Conservation (phyloP, 2,113 vertebrate genomes). For the Prionailurus viverrinus region DNA sequence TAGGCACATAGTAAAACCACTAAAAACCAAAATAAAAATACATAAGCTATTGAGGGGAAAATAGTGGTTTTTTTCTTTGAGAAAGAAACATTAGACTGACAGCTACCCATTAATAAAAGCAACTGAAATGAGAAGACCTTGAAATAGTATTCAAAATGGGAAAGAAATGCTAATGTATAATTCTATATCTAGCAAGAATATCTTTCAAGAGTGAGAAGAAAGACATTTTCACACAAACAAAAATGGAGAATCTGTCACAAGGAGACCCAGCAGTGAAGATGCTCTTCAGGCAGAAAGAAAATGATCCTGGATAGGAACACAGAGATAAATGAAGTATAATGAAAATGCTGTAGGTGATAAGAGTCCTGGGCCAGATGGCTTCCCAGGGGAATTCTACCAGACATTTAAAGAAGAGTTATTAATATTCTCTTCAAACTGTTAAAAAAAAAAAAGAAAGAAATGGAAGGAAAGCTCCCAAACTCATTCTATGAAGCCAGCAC, state of each 20-base stretch:
- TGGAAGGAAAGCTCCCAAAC: too few species aligned
- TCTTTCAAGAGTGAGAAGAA: background rate
- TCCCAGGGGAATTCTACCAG: too few species aligned
- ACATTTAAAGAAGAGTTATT: too few species aligned
- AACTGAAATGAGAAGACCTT: background rate
- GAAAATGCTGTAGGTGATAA: background rate
- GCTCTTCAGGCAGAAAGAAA: background rate
- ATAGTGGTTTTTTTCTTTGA: background rate
- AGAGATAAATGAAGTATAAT: background rate
- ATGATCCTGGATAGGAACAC: background rate
- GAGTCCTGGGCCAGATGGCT: too few species aligned
- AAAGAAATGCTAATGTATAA: constrained; percentile 19
- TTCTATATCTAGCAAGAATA: background rate
- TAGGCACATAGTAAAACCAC: background rate
- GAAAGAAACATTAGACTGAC: constrained; percentile 30
- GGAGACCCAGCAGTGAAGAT: background rate
- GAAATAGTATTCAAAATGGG: background rate
- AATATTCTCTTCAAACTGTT: too few species aligned
- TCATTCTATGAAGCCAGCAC: too few species aligned
- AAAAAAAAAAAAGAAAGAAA: too few species aligned
- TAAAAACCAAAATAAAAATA: background rate
- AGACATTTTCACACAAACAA: background rate
- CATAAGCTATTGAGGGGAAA: background rate
- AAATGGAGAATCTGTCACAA: background rate
- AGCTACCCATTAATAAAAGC: background rate